These are phyloP conservation scores for Lepus europaeus DNA, from an alignment of 2,113 vertebrate species.

Conservation along the genomic window DNA sequence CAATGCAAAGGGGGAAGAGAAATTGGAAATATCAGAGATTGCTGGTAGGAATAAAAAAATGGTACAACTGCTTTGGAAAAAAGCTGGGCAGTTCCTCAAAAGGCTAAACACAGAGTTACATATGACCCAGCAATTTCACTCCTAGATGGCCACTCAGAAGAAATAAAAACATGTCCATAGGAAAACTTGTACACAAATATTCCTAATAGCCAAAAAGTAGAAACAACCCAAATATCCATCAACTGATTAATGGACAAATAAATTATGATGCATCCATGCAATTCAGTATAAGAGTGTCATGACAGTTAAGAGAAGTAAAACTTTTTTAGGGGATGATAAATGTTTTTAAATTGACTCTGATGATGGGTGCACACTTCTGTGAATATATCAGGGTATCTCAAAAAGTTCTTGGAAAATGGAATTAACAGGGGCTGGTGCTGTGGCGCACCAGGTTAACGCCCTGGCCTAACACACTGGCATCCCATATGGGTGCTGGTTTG, in stretches of 20 bases:
- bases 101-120: constrained; percentile 8
- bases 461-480: too few relatives aligned
- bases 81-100: not conserved
- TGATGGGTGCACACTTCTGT: not conserved
- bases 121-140: not conserved
- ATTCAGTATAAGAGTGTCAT: not conserved
- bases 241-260: not conserved
- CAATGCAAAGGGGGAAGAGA: not conserved
- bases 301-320: not conserved
- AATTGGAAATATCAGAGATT: not conserved
- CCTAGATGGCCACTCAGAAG: not conserved
- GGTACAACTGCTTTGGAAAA: not conserved
- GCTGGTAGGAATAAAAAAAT: not conserved
- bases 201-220: not conserved
- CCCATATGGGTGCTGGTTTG: too few relatives aligned
- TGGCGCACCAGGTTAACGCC: too few relatives aligned
- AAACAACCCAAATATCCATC: constrained; percentile 38
- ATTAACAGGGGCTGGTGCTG: too few relatives aligned
- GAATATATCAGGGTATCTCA: not conserved
- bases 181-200: constrained; percentile 2
- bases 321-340: not conserved
- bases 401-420: too few relatives aligned
- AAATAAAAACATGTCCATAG: not conserved
- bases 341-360: not conserved
- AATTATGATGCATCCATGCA: not conserved